Conservation (phyloP, 2,797 vertebrate genomes). For the Cacajao melanocephalus region DNA sequence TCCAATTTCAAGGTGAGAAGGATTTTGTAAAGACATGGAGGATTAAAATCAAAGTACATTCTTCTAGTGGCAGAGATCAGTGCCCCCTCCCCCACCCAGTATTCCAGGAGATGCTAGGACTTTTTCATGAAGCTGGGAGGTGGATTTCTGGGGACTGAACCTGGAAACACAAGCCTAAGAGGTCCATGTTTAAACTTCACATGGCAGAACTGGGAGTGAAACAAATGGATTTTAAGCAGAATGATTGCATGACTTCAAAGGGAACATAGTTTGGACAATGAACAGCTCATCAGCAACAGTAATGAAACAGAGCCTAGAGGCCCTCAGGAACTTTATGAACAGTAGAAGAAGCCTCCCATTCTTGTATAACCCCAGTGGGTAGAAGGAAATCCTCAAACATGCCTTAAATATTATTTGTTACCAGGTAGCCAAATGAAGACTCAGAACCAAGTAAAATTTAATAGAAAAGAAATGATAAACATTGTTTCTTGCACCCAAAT, state of each 20-base stretch:
- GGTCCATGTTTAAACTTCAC: not conserved
- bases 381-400: not conserved
- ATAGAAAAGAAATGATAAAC: conserved; percentile 17
- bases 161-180: not conserved
- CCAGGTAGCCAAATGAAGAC: not conserved
- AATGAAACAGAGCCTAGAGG: not conserved
- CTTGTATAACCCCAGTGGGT: not conserved
- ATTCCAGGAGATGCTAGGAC: not conserved
- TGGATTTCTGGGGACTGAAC: not conserved
- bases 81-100: not conserved
- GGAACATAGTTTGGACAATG: not conserved
- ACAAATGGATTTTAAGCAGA: not conserved
- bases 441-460: not conserved
- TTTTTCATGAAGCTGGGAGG: not conserved
- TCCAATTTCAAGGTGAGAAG: not conserved
- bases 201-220: not conserved
- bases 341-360: not conserved
- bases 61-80: not conserved
- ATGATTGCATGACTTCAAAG: not conserved
- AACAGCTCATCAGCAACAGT: not conserved
- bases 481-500: not conserved
- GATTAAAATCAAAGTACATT: not conserved
- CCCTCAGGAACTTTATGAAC: not conserved
- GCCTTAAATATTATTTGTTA: not conserved
- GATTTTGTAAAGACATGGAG: not conserved